These are phyloP conservation scores for Melanotus villosus DNA, from an alignment of 2,888 invertebrate genomes.

Conservation along the genomic window DNA sequence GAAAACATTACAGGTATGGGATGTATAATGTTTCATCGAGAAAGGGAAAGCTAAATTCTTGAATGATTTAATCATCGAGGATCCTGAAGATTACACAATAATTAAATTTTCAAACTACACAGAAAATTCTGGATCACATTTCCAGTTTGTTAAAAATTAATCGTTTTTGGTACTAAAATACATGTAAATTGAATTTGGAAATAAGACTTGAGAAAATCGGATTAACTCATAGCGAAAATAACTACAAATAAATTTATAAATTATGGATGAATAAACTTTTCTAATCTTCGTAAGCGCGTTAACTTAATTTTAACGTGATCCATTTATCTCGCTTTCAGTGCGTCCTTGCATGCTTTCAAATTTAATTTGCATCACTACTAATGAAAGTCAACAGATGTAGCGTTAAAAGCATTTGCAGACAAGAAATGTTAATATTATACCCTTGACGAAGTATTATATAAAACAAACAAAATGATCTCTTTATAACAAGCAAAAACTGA, in stretches of 20 bases:
- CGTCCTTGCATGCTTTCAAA: conserved; percentile 23
- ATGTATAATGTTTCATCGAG: too few relatives aligned
- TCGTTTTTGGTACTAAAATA: too few relatives aligned
- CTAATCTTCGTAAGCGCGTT: conserved; percentile 18
- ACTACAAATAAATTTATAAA: not conserved
- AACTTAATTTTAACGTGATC: conserved; percentile 24
- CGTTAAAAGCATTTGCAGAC: conserved; percentile 15
- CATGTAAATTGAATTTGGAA: not conserved
- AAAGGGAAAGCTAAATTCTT: too few relatives aligned
- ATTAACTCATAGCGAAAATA: not conserved
- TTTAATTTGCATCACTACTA: conserved; percentile 21
- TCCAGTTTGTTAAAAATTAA: too few relatives aligned
- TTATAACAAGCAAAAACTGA: too few relatives aligned
- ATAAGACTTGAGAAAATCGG: not conserved
- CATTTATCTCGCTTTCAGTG: conserved; percentile 18
- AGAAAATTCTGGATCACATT: too few relatives aligned
- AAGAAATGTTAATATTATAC: not conserved
- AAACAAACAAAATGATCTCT: too few relatives aligned
- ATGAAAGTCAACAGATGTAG: conserved; percentile 21
- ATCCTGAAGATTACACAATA: too few relatives aligned
- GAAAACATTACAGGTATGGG: too few relatives aligned
- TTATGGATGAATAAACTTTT: conserved; percentile 18
- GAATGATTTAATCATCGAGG: too few relatives aligned
- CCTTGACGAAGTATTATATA: not conserved
- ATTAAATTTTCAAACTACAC: too few relatives aligned